Percentiles rank a stretch among this genome's conserved stretches.
Evolutionary conservation across 2,888 invertebrate genomes (phyloP).

Genomic region (Drosophila peninsularis): DNA sequence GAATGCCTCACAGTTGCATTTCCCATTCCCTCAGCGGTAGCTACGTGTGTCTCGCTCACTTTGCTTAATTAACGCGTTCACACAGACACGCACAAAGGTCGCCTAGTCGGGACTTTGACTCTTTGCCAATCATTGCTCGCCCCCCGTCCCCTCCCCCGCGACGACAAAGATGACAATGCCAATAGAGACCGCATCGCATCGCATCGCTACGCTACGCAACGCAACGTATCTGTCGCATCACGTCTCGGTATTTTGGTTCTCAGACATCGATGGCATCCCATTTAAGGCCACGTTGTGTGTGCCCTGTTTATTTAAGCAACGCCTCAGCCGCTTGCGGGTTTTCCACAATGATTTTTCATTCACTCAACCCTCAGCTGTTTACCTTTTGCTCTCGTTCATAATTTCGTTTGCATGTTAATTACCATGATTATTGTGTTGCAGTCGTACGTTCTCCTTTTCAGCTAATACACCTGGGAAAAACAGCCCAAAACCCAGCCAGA

Average conservation of each 20-base stretch:
- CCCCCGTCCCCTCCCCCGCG: background rate
- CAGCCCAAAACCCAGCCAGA: conserved; percentile 26
- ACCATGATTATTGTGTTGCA: conserved; percentile 73
- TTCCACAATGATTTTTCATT: conserved; percentile 70
- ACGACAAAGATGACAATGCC: conserved; percentile 61
- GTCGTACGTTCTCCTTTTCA: conserved; percentile 52
- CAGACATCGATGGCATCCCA: conserved; percentile 55
- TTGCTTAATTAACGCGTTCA: conserved; percentile 79
- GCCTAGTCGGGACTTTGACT: conserved; percentile 70
- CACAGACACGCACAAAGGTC: conserved; percentile 65
- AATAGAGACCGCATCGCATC: conserved; percentile 61
- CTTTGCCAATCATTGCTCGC: conserved; percentile 79
- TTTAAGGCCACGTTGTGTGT: conserved; percentile 54
- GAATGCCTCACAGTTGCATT: conserved; percentile 58
- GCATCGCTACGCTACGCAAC: conserved; percentile 36
- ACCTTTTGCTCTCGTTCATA: conserved; percentile 67
- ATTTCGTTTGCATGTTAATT: conserved; percentile 81
- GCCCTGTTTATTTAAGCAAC: conserved; percentile 67
- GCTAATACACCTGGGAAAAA: conserved; percentile 62
- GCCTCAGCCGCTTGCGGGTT: conserved; percentile 34
- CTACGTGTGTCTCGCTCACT: conserved; percentile 78
- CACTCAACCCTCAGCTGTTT: conserved; percentile 42
- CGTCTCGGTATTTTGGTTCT: conserved; percentile 64
- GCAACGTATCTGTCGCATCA: conserved; percentile 69
- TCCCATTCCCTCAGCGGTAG: conserved; percentile 13